Base-by-base conservation (phyloP, 2,888 invertebrate genomes). In the Mythimna lalbum region DNA sequence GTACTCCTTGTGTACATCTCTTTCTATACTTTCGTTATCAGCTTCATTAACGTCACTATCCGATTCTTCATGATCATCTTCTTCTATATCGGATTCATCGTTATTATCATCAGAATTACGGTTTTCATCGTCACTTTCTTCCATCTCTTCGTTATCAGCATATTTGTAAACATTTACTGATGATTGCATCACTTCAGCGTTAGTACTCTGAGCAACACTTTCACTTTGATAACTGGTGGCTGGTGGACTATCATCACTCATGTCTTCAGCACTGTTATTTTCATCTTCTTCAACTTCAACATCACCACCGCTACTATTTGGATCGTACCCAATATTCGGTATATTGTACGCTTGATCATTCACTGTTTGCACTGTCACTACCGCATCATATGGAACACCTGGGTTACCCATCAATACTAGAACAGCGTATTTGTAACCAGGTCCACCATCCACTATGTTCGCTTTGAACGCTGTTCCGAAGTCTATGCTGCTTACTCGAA, bases 401-500 rank as follows among this genome's bases (percentile, higher is more conserved):
- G 89, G 82, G 56, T 95, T 95, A 80, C 95, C 95, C 82, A 90
- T 89, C 62, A 96, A 93, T 76, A 93, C 92, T 56, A 96, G 74
- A 3, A 95, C 93, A 5, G 93, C 94, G 86, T 94, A 95, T 84
- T 93, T 94, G 79, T 90, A 94, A 59, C 95, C 96, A 82, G 96
- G 96, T 27, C 96, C 96, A 59, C 96, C 96, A 73, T 95, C 94
- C 17, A 93, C 87, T 27, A 96, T 93, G 70, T 89, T 93, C 0
- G 95, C 94, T 88, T 95, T 95, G 2, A 96, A 87, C 75, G 95
- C 91, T 5, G 94, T 93, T 2, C 94, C 95, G 63, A 93, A 96
- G 86, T 95, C 95, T 62, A 96, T 93, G 10, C 94, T 93, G 81
- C 92, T 95, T 33, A 95, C 95, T 89, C 95, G 90, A 2, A 96